Evolutionary conservation across 2,113 vertebrate genomes (phyloP), one percentile per base, ranked within the genome.

Genomic region (Saccopteryx leptura): DNA sequence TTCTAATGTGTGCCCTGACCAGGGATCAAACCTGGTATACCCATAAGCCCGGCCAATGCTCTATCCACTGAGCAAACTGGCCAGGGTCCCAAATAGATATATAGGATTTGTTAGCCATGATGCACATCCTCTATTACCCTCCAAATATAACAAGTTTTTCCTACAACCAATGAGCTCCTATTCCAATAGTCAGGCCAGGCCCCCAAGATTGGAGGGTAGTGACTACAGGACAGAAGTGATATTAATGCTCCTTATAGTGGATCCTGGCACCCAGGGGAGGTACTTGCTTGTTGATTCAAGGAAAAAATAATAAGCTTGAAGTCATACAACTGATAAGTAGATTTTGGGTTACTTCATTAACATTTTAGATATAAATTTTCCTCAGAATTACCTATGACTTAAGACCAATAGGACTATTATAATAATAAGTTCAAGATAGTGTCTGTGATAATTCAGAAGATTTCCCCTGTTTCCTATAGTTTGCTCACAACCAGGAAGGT

Each of bases 171-270:
- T 2, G 23, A 58, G 23, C 23, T 75, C 17, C 18, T 26, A 21
- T 19, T 68, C 15, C 48, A 87, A 28, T 5, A 7, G 14, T 33
- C n/a, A 15, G 66, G n/a, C 26, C n/a, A 90, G 71, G 33, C 0
- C 4, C 15, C 14, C 21, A 2, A 3, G 19, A 31, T 31, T 1
- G 1, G 2, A 54, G 28, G n/a, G 10, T 69, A 14, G 7, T 7
- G 31, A 76, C 12, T 63, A n/a, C 21, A 13, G 28, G 28, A 50
- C 48, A 21, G 1, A 9, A 26, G 23, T 1, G 33, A 6, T 10
- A 23, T 2, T 23, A 9, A 12, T 33, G 7, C 13, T 80, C 28
- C 24, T 75, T 4, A 48, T 9, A 18, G 26, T 21, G 19, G 19
- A 48, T 18, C 4, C 26, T 54, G 48, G 15, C 0, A 21, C 24